Evolutionary conservation across 2,113 vertebrate species (phyloP).

Genomic region (Chionis minor): DNA sequence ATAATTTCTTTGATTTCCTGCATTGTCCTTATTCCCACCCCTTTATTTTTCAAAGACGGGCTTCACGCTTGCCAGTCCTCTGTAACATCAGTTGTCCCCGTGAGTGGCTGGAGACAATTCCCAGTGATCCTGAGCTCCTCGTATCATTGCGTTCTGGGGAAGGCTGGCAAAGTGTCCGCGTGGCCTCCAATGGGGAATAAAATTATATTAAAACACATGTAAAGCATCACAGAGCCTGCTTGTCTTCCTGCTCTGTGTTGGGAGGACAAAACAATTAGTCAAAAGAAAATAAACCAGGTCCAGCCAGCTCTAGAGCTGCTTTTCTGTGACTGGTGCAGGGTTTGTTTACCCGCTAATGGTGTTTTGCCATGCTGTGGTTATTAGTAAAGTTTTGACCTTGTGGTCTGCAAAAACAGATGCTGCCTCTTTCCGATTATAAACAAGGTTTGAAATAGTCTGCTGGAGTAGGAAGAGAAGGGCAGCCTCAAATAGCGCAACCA

Average conservation of each 20-base stretch:
- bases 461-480: slow-evolving; percentile 1
- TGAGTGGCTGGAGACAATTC: not conserved
- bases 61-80: not conserved
- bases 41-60: not conserved
- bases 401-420: slow-evolving; percentile 3
- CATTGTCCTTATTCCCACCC: not conserved
- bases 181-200: not conserved
- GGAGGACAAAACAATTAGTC: slow-evolving; percentile 12
- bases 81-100: not conserved
- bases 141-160: not conserved
- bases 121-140: not conserved
- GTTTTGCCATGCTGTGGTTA: not conserved
- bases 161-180: not conserved
- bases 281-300: not conserved
- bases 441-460: not conserved
- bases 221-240: not conserved
- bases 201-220: not conserved
- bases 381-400: slow-evolving; percentile 39
- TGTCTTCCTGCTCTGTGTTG: not conserved
- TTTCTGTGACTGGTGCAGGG: not conserved
- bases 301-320: not conserved
- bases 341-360: not conserved
- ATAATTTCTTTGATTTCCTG: not conserved
- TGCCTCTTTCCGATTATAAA: slow-evolving; percentile 30
- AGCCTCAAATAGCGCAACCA: slow-evolving; percentile 27